Evolutionary conservation across 2,113 vertebrate genomes (phyloP).

Genomic region (Nestor notabilis): DNA sequence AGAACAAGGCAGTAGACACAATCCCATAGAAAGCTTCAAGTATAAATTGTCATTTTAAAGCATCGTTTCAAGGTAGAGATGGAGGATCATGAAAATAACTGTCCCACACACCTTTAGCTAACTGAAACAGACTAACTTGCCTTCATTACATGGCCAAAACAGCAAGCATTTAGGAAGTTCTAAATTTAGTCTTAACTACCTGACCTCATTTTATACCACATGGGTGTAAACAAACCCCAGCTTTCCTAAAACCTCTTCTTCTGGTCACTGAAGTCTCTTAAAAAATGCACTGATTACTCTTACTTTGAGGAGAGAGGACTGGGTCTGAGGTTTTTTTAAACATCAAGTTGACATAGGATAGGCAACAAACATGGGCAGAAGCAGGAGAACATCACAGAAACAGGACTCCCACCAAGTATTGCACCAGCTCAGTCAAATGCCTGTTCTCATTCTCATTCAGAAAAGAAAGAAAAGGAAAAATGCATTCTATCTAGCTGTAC

Average conservation of each 20-base stretch:
- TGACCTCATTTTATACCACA: neutral
- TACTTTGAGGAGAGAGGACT: neutral
- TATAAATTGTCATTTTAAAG: neutral
- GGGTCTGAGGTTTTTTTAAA: neutral
- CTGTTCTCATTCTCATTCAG: neutral
- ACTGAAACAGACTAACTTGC: neutral
- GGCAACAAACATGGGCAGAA: fast-evolving
- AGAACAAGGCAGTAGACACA: neutral
- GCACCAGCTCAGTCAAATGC: neutral
- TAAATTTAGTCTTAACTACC: neutral
- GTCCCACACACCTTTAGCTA: neutral
- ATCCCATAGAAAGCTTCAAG: neutral
- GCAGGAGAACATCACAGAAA: neutral
- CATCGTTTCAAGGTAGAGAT: neutral
- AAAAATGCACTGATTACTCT: neutral
- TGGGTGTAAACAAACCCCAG: neutral
- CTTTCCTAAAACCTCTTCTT: neutral
- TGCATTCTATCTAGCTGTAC: neutral
- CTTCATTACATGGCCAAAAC: neutral
- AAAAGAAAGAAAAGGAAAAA: neutral
- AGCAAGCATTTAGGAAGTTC: neutral
- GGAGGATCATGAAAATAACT: neutral
- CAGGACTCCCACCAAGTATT: neutral
- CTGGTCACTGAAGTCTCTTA: neutral
- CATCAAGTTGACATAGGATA: neutral